Conservation (phyloP, 2,888 invertebrate genomes). For the Drosophila vallismaia region DNA sequence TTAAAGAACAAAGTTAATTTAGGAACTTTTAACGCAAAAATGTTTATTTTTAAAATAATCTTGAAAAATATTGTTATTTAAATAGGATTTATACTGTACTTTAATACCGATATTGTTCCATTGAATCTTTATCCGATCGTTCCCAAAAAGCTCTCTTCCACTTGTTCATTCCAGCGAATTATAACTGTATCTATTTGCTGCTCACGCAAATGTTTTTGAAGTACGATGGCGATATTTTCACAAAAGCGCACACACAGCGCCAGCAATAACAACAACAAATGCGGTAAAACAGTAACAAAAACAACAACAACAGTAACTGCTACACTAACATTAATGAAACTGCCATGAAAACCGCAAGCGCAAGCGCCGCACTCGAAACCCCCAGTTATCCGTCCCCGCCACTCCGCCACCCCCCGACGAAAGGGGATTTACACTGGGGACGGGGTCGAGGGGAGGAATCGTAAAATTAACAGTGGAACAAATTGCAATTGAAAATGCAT, state of each 20-base stretch:
- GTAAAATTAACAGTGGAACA: slow-evolving; percentile 53
- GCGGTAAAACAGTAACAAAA: slow-evolving; percentile 14
- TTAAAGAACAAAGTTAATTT: too few species aligned
- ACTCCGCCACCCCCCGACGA: neutral
- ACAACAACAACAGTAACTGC: slow-evolving; percentile 41
- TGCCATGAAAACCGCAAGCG: slow-evolving; percentile 55
- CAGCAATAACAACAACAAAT: slow-evolving; percentile 21
- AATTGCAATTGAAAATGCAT: slow-evolving; percentile 43
- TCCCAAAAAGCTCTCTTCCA: too few species aligned
- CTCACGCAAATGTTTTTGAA: slow-evolving; percentile 64
- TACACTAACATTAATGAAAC: slow-evolving; percentile 60
- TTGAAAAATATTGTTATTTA: too few species aligned
- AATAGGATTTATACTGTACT: too few species aligned
- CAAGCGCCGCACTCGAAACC: slow-evolving; percentile 33
- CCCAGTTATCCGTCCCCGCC: slow-evolving; percentile 11
- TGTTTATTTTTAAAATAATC: too few species aligned
- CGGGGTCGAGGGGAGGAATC: slow-evolving; percentile 27
- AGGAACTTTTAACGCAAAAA: too few species aligned
- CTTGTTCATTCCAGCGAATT: neutral
- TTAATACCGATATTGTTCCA: too few species aligned
- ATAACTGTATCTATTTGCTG: slow-evolving; percentile 24
- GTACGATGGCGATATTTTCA: slow-evolving; percentile 52
- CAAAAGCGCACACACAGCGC: slow-evolving; percentile 52
- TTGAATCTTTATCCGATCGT: too few species aligned
- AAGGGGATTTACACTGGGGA: slow-evolving; percentile 43